These are phyloP conservation scores for Arctocebus calabarensis DNA, from an alignment of 2,797 vertebrate genomes.

Conservation along the genomic window DNA sequence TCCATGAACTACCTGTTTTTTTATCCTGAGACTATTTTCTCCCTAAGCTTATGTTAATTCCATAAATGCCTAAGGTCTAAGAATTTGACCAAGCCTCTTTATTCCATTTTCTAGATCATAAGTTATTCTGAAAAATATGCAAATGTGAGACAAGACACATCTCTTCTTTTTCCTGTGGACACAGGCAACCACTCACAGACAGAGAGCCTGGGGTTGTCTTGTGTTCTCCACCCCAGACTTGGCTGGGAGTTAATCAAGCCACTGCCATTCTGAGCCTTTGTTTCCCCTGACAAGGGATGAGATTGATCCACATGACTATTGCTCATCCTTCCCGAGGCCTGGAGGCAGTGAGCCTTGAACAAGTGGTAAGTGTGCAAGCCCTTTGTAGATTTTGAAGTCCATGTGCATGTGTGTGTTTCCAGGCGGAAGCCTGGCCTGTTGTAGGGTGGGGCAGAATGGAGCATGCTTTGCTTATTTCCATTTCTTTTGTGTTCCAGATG, in stretches of 20 bases:
- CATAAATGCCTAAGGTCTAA: not conserved
- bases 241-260: fast-evolving
- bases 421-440: fast-evolving
- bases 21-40: not conserved
- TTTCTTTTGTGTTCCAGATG: not conserved
- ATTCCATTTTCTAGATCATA: no score
- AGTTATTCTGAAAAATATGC: fast-evolving
- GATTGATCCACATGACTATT: fast-evolving
- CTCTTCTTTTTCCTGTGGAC: not conserved
- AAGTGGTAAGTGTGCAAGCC: fast-evolving
- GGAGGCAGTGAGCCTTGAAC: fast-evolving
- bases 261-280: no score
- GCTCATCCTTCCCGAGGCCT: fast-evolving
- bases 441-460: fast-evolving
- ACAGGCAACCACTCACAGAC: fast-evolving
- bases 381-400: not conserved
- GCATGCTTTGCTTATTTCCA: fast-evolving
- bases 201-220: fast-evolving
- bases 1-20: not conserved
- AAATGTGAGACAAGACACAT: fast-evolving
- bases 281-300: fast-evolving
- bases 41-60: not conserved
- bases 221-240: not conserved
- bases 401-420: fast-evolving
- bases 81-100: not conserved